phyloP scores from a whole-genome alignment of 2,888 invertebrate species.

The Drosophila atroscutellata region DNA sequence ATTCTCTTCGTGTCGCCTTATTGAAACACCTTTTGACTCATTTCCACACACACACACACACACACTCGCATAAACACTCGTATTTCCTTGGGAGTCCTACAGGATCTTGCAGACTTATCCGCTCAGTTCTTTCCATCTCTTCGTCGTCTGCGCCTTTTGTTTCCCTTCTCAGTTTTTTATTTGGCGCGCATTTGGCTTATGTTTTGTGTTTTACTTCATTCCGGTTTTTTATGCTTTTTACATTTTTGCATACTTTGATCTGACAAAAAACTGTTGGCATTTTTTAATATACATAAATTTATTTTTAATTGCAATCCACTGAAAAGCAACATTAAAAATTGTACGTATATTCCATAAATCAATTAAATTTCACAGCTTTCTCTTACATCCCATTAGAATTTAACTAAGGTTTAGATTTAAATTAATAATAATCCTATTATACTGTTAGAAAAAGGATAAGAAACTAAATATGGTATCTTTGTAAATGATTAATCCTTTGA shows the following conservation, averaged over 20 bases:
- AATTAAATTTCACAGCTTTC: background rate
- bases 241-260: slow-evolving; percentile 15
- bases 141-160: slow-evolving; percentile 30
- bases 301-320: background rate
- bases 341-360: background rate
- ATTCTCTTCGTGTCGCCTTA: slow-evolving; percentile 44
- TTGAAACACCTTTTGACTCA: slow-evolving; percentile 52
- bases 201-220: slow-evolving; percentile 11
- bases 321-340: background rate
- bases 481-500: background rate
- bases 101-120: slow-evolving; percentile 24
- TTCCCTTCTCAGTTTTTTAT: slow-evolving; percentile 35
- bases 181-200: slow-evolving; percentile 40
- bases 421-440: background rate
- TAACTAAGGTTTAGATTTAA: background rate
- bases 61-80: background rate
- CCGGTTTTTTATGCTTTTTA: slow-evolving; percentile 26
- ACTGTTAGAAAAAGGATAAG: background rate
- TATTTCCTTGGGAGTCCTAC: background rate
- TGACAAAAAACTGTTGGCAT: background rate
- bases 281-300: background rate
- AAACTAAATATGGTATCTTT: background rate
- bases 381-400: background rate
- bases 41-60: slow-evolving; percentile 17
- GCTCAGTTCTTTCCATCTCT: background rate